Base-by-base conservation (phyloP, 1,140 invertebrate genomes). In the Camponotus vicinus region DNA sequence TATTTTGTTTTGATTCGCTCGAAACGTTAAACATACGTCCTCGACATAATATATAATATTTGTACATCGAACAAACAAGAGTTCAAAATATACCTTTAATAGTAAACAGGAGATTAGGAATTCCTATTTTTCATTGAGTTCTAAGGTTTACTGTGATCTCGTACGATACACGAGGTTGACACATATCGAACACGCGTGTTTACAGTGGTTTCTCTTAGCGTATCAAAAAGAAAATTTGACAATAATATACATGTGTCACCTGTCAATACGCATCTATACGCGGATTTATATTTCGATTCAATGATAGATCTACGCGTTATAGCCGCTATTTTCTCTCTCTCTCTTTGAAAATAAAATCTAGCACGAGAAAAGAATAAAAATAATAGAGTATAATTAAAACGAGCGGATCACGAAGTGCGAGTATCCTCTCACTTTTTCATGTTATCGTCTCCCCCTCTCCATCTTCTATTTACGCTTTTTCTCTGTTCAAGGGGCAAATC, bases 191-290 rank as follows among this genome's bases (percentile, higher is more conserved):
- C 27, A 49, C 59, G 76, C 57, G 61, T 78, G 61, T 78, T 78
- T 78, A 78, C 59, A 11, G 6, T n/a, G 18, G 11, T 40, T 15
- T 4, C 55, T 32, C 1, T 21, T 18, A 34, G 6, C 0, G 27
- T 42, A n/a, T 34, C 13, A 11, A 6, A 63, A 77, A 63, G 69
- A 32, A 42, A 40, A 70, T 88, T 82, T 76, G 86, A 59, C 66
- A 87, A 49, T 21, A 49, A 40, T 78, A 32, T 45, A 85, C 66
- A 73, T 45, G 80, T 79, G 67, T 73, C 73, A 80, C 69, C 59
- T 88, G 63, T 88, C 55, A 82, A 69, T n/a, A 69, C n/a, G 40
- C n/a, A 21, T 2, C 37, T 27, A 11, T 13, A 42, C 15, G 0
- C 3, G 15, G 49, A 52, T 52, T 15, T 52, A 52, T 52, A 52